Base-by-base conservation (phyloP, 2,888 invertebrate species). In the Seira musarum region DNA sequence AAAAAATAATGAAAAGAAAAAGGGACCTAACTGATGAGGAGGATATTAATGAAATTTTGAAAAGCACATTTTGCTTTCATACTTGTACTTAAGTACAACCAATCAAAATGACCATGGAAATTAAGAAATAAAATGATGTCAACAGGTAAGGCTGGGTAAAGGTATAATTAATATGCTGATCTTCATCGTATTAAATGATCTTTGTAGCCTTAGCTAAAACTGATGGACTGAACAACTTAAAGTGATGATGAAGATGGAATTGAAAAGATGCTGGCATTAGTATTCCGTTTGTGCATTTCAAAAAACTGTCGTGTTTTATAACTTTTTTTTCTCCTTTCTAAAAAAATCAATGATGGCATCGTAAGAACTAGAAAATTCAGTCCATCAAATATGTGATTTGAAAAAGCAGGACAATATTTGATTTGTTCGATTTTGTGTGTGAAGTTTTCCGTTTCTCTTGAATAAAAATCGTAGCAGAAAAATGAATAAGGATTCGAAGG, bases 71-170 rank as follows among this genome's bases (percentile, higher is more conserved):
- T 60, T 60, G 17, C 10, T 17, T 57, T n/a, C 57, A 8, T 57
- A 8, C n/a, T 57, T 3, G n/a, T 15, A 57, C 3, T 8, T 13
- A 57, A 17, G n/a, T 57, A 5, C 17, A 57, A 57, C 6, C 49
- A 10, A 1, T 60, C n/a, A 57, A 8, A 8, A 30, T 30, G 30
- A 30, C 40, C 57, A 21, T 21, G 19, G 19, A 60, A 15, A 60
- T 21, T 19, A 13, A n/a, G 21, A 60, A 60, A 19, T 21, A 8
- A 21, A 21, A 60, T 10, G 21, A 49, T 60, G 60, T 60, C 60
- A 60, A 60, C 60, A 60, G 60, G 60, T 60, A 60, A 5, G 22
- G 21, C n/a, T n/a, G n/a, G n/a, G n/a, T n/a, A n/a, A n/a, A n/a
- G 21, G 10, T 60, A 60, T 60, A 60, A 19, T 60, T 2, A 22